Percentiles rank a stretch among this genome's conserved stretches.
Conservation (phyloP, 2,113 vertebrate species). For the Ameiurus melas region DNA sequence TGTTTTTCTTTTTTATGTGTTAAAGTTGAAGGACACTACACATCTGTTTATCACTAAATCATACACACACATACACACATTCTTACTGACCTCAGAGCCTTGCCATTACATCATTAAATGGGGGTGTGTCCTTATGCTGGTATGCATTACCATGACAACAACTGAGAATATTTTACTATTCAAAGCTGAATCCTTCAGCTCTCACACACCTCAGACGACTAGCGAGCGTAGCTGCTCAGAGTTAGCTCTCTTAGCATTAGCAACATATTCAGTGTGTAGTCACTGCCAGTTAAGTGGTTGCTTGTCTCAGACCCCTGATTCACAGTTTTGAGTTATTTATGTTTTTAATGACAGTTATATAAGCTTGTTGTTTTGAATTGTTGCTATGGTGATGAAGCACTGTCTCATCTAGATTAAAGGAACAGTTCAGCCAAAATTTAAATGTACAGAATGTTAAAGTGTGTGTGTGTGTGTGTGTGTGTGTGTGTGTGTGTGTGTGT, state of each 20-base stretch:
- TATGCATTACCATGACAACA: not conserved
- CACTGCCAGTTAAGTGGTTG: not conserved
- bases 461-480: not conserved
- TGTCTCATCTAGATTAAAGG: not conserved
- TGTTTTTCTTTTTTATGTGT: constrained; percentile 70
- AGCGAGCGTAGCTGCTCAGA: not conserved
- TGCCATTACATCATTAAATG: not conserved
- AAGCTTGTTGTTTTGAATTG: constrained; percentile 22
- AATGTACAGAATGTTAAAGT: not conserved
- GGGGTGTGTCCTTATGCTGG: not conserved
- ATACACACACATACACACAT: not conserved
- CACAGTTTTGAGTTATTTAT: constrained; percentile 16
- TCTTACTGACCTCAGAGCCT: not conserved
- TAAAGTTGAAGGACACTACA: constrained; percentile 10
- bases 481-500: constrained; percentile 30
- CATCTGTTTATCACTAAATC: not conserved
- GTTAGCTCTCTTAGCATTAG: not conserved
- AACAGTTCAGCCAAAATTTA: not conserved
- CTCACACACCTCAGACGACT: not conserved
- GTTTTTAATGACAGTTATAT: constrained; percentile 64
- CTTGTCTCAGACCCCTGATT: not conserved
- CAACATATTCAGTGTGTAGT: not conserved
- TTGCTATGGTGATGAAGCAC: constrained; percentile 64
- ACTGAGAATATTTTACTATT: constrained; percentile 8
- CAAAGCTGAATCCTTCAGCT: not conserved